phyloP scores from a whole-genome alignment of 2,888 invertebrate genomes.

The Iphiclides podalirius region DNA sequence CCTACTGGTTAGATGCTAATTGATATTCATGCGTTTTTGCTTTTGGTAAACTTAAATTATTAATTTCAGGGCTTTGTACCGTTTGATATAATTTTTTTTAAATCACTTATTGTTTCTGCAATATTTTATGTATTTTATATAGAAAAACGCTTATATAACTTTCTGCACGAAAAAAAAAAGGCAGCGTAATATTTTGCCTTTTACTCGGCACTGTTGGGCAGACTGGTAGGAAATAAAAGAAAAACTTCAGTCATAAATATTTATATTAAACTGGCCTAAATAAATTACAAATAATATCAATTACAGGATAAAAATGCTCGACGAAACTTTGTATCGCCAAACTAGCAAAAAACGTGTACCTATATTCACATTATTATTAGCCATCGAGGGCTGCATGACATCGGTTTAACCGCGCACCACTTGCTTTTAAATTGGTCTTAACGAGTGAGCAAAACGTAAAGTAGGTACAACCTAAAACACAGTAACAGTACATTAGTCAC shows the following conservation, averaged over 20 bases:
- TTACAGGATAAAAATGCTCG: conserved; percentile 43
- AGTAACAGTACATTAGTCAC: conserved; percentile 41
- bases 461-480: conserved; percentile 27
- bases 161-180: too few relatives aligned
- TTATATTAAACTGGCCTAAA: conserved; percentile 68
- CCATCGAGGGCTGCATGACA: conserved; percentile 20
- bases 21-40: too few relatives aligned
- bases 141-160: too few relatives aligned
- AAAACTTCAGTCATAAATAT: conserved; percentile 49
- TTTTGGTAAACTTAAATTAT: too few relatives aligned
- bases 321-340: conserved; percentile 37
- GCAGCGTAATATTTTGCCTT: too few relatives aligned
- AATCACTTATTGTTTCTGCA: too few relatives aligned
- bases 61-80: too few relatives aligned
- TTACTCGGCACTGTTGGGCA: too few relatives aligned
- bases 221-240: conserved; percentile 33
- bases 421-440: conserved; percentile 23
- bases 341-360: conserved; percentile 23
- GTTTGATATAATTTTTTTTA: too few relatives aligned
- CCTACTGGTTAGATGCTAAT: too few relatives aligned
- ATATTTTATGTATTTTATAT: too few relatives aligned
- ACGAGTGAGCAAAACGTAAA: conserved; percentile 19
- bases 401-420: conserved; percentile 50
- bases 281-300: conserved; percentile 55
- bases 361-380: conserved; percentile 20